Evolutionary conservation across 2,113 vertebrate genomes (phyloP), one percentile per base, ranked within the genome.

Genomic region (Beaufortia kweichowensis): DNA sequence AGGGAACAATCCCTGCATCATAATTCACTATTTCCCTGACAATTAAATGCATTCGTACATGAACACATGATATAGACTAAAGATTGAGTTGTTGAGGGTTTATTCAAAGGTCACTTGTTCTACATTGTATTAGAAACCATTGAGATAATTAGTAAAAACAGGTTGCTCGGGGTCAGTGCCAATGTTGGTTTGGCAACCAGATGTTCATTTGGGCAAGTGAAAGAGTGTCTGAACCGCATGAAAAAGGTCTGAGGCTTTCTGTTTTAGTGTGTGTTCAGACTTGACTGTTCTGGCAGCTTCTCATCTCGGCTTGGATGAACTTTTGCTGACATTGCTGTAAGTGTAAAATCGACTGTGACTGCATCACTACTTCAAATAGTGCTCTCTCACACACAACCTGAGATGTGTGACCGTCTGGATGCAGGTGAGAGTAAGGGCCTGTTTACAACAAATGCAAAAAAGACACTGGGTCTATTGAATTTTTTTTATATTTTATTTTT

Each of bases 271-370:
- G 63, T 83, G 81, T 79, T 83, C 72, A 83, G 83, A 82, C 83
- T 56, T 81, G 84, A 81, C 79, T 79, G 53, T n/a, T 61, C 43
- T 83, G 79, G 81, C 76, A 81, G 48, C n/a, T 5, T 67, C 63
- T 76, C 59, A 60, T 53, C 21, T 69, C 31, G 24, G 60, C 67
- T 81, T 82, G 81, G 72, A 82, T 85, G 83, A 85, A 85, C 83
- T 81, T 71, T 75, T 1, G 0, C 35, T 85, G 83, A 81, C 81
- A 68, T 63, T 28, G 23, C 14, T 31, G 39, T 31, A 55, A 66
- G 48, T 73, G 83, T 71, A 66, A 71, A 53, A 35, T 76, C 68
- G 73, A 43, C 59, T 28, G 48, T 69, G 53, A 63, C 76, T 63
- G 65, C 26, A 29, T 79, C 19, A 50, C 61, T n/a, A 55, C 71